phyloP scores from a whole-genome alignment of 2,797 vertebrate species.

The Lepus townsendii region DNA sequence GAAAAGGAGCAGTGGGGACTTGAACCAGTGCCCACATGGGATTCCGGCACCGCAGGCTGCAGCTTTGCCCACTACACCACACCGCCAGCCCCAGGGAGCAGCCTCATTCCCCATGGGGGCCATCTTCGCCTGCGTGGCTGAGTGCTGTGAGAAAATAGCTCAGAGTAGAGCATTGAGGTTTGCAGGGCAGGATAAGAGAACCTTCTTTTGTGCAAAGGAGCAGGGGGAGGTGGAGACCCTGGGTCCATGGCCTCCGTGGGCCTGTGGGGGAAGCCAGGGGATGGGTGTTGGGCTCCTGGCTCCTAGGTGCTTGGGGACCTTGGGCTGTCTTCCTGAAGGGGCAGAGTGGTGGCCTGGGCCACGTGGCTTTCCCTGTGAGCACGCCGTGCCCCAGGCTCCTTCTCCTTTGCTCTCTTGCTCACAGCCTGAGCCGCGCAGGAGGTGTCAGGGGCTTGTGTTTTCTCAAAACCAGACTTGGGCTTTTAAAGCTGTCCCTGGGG shows the following conservation, averaged over 20 bases:
- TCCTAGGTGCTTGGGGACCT: background rate
- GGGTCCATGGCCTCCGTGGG: background rate
- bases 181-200: slow-evolving; percentile 37
- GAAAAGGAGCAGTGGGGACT: no score
- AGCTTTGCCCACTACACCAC: no score
- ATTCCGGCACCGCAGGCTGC: no score
- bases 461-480: slow-evolving; percentile 62
- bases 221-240: background rate
- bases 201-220: background rate
- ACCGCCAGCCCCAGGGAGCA: no score
- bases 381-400: background rate
- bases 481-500: slow-evolving; percentile 59
- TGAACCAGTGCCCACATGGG: no score
- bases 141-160: slow-evolving; percentile 24
- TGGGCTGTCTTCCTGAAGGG: background rate
- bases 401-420: background rate
- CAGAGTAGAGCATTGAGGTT: background rate
- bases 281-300: background rate
- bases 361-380: background rate
- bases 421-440: background rate
- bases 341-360: background rate
- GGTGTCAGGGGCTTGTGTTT: slow-evolving; percentile 49
- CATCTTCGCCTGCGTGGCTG: background rate
- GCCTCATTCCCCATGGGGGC: no score
- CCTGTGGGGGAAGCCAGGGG: rapidly evolving